Conservation (phyloP, 2,888 invertebrate species). For the Danaus chrysippus region DNA sequence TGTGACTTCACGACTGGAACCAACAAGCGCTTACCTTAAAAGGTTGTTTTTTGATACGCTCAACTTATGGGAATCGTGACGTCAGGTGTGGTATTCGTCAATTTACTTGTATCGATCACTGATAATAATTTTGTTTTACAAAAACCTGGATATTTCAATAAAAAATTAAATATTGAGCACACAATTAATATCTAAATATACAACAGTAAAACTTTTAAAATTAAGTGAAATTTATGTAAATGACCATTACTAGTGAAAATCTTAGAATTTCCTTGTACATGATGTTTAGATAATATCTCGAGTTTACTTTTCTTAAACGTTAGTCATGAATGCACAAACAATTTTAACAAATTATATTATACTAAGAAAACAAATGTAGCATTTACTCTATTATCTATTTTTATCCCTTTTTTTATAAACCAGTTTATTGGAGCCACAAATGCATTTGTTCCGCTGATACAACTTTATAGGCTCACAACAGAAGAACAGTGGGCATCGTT, state of each 20-base stretch:
- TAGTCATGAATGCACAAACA: too few relatives aligned
- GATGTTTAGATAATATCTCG: too few relatives aligned
- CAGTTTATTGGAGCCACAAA: too few relatives aligned
- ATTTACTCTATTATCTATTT: too few relatives aligned
- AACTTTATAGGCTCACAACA: background rate
- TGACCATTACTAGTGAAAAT: too few relatives aligned
- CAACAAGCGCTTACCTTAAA: conserved; percentile 25
- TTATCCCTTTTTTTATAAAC: too few relatives aligned
- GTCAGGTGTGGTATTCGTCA: conserved; percentile 20
- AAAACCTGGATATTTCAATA: conserved; percentile 5
- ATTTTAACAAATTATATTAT: too few relatives aligned
- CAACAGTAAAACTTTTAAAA: too few relatives aligned
- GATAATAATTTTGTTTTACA: background rate
- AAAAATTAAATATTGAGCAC: background rate
- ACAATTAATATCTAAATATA: background rate
- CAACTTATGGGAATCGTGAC: conserved; percentile 19
- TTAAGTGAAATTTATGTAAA: too few relatives aligned
- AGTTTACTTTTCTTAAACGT: too few relatives aligned
- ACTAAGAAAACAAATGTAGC: background rate
- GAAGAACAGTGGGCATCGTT: background rate
- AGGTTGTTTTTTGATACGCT: conserved; percentile 29
- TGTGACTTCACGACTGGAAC: conserved; percentile 23
- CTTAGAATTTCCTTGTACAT: too few relatives aligned
- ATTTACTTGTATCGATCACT: conserved; percentile 10
- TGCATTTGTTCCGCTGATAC: too few relatives aligned